Evolutionary conservation across 2,888 invertebrate species (phyloP), one percentile per base, ranked within the genome.

Genomic region (Drosophila putrida): DNA sequence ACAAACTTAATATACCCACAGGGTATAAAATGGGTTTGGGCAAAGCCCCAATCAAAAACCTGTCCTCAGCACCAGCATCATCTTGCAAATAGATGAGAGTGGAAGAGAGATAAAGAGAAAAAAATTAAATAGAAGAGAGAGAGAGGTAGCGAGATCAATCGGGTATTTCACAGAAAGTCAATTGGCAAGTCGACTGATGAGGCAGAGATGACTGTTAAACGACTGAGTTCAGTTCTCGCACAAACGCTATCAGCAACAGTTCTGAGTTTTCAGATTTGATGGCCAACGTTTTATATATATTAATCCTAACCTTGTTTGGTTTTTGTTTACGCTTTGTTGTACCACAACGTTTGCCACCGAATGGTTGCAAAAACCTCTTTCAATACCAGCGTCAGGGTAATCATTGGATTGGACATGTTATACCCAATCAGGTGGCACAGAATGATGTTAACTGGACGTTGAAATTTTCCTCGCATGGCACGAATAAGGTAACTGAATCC

Each of bases 21-120:
- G n/a, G n/a, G n/a, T n/a, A n/a, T n/a, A n/a, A n/a, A n/a, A 13
- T 9, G 15, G 28, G 39, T 33, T 20, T 61, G 80, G 87, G 88
- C 28, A 80, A 87, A 74, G 70, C 78, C 80, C 81, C 50, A 41
- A 35, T 11, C 13, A 44, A 44, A 58, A 65, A 84, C 74, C 78
- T 15, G 69, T 78, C 68, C 44, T 6, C 44, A 47, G 31, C 39
- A 31, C 44, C 6, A 28, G 15, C 60, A 11, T 51, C 51, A 35
- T 36, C n/a, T 55, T 49, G 15, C n/a, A 13, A 10, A 3, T 43
- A 13, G 25, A 15, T 15, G 39, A 41, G 41, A 41, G 15, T 20
- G 4, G 6, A 13, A n/a, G 44, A 51, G 44, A 15, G 33, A 38
- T 25, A n/a, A n/a, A n/a, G 43, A 35, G 53, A 4, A 9, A 13